phyloP scores from a whole-genome alignment of 1,140 invertebrate species.

The Lanistes nyassanus region DNA sequence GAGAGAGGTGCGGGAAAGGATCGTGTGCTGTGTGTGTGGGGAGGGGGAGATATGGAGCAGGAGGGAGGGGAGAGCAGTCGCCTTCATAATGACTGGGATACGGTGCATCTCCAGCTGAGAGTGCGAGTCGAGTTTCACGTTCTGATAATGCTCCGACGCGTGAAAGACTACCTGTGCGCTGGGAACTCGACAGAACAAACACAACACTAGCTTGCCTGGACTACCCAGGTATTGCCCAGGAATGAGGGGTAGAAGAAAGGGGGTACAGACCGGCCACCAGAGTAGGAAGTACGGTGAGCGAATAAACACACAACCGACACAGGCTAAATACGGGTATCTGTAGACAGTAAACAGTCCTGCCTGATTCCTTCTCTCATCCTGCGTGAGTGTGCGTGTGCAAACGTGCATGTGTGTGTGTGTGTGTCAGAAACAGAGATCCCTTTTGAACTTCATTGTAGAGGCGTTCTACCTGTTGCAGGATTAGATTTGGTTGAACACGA shows the following conservation, averaged over 20 bases:
- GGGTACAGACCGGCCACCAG: background rate
- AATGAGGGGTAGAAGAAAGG: background rate
- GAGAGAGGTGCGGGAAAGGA: background rate
- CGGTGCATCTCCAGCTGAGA: no score
- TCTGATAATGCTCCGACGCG: no score
- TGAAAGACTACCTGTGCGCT: no score
- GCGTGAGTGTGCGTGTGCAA: background rate
- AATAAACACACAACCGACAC: background rate
- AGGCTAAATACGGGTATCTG: background rate
- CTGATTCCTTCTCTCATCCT: background rate
- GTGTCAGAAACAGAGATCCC: no score
- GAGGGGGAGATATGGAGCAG: background rate
- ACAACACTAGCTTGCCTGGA: no score
- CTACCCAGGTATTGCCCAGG: background rate
- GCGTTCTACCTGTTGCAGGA: no score
- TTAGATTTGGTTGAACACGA: no score
- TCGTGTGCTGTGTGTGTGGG: background rate
- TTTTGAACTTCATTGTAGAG: no score
- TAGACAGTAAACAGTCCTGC: background rate
- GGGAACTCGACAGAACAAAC: no score
- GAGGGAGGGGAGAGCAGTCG: background rate
- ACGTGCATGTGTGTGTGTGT: background rate
- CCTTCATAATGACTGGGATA: no score
- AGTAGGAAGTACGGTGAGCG: background rate
- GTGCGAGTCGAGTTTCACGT: no score